phyloP scores from a whole-genome alignment of 1,140 invertebrate genomes.

The Zaprionus camerounensis region DNA sequence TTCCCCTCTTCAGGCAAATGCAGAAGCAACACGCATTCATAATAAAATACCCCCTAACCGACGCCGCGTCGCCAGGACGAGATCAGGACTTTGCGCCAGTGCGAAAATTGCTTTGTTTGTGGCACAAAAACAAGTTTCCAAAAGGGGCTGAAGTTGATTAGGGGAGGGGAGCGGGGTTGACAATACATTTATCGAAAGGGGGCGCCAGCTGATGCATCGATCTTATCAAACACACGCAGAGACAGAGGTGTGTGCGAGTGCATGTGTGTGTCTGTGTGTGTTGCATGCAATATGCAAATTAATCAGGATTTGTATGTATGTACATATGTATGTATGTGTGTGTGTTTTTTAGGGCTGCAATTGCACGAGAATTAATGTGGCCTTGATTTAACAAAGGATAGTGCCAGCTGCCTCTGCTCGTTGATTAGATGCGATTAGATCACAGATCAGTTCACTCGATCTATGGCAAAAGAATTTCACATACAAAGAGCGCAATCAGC shows the following conservation, averaged over 20 bases:
- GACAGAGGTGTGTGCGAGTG: background rate
- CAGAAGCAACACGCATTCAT: slow-evolving; percentile 52
- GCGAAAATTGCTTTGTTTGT: slow-evolving; percentile 81
- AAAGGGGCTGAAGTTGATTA: background rate
- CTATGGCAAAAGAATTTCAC: background rate
- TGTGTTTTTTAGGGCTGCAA: slow-evolving; percentile 35
- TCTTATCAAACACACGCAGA: slow-evolving; percentile 54
- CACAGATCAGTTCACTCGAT: slow-evolving; percentile 3
- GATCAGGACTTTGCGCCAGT: slow-evolving; percentile 59
- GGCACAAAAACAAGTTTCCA: slow-evolving; percentile 69
- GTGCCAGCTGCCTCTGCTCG: slow-evolving; percentile 32
- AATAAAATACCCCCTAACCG: slow-evolving; percentile 31
- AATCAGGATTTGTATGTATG: slow-evolving; percentile 57
- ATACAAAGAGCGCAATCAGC: background rate
- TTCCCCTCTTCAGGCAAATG: slow-evolving; percentile 8
- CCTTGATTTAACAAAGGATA: slow-evolving; percentile 50
- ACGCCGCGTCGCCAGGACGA: slow-evolving; percentile 11
- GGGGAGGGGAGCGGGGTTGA: background rate
- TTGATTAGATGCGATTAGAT: slow-evolving; percentile 27
- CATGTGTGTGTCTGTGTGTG: background rate
- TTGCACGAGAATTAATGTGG: slow-evolving; percentile 48
- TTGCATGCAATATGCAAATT: slow-evolving; percentile 77
- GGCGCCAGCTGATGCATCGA: slow-evolving; percentile 68
- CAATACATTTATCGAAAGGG: background rate
- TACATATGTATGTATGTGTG: slow-evolving; percentile 25